Conservation (phyloP, 2,113 vertebrate genomes). For the Promerops cafer region DNA sequence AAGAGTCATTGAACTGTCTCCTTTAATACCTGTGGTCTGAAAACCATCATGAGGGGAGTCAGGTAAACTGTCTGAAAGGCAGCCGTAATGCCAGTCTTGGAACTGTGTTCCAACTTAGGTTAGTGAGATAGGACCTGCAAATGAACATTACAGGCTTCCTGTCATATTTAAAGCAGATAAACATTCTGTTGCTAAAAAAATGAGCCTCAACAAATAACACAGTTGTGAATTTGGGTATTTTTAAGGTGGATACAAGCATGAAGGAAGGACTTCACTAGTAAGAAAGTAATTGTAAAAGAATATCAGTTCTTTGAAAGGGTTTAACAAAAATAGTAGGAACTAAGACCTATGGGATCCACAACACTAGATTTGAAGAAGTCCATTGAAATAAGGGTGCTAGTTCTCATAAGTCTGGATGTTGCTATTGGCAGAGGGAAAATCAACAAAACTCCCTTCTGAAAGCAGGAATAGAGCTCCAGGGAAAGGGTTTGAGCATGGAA, state of each 20-base stretch:
- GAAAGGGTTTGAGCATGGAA: background rate
- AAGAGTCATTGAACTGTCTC: background rate
- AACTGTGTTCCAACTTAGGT: background rate
- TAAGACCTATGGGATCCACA: background rate
- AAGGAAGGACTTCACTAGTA: background rate
- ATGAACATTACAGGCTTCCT: background rate
- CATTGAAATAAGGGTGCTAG: background rate
- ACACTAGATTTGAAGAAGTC: background rate
- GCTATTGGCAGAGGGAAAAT: background rate
- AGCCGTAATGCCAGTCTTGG: background rate
- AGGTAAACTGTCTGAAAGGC: background rate
- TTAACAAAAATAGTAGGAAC: background rate
- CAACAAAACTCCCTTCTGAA: background rate
- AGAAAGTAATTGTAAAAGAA: background rate
- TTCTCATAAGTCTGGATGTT: background rate
- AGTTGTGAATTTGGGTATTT: background rate
- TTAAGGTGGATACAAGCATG: background rate
- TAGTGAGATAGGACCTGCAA: background rate
- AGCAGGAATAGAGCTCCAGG: background rate
- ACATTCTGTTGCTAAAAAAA: background rate
- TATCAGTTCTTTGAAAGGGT: background rate
- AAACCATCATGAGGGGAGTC: background rate
- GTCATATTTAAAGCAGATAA: background rate
- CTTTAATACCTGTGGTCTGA: background rate
- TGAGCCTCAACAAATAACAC: background rate